Percentiles rank a stretch among this genome's conserved stretches.
phyloP scores from a whole-genome alignment of 2,888 invertebrate species.

The Graphium colonna region DNA sequence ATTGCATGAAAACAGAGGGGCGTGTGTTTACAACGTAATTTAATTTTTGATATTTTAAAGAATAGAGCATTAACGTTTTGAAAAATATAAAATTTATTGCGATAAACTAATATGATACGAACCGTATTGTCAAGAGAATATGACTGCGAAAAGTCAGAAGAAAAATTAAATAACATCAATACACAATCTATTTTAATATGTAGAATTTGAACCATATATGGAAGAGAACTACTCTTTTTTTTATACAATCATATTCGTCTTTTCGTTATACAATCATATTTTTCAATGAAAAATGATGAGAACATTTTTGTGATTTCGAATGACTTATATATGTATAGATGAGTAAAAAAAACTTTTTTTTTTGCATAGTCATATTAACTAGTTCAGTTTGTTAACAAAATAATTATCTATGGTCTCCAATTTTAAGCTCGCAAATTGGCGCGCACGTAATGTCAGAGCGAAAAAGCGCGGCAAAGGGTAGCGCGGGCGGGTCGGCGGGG shows the following conservation, averaged over 20 bases:
- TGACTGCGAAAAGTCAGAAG: too few relatives aligned
- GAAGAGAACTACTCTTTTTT: too few relatives aligned
- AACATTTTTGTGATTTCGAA: too few relatives aligned
- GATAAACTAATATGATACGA: background rate
- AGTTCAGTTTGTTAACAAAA: background rate
- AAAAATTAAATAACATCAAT: too few relatives aligned
- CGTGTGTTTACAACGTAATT: background rate
- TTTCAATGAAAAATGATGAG: too few relatives aligned
- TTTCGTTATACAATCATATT: background rate
- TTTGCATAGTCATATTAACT: background rate
- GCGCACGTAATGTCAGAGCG: conserved; percentile 45
- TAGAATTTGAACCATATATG: too few relatives aligned
- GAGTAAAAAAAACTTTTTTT: too few relatives aligned
- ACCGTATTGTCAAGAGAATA: too few relatives aligned
- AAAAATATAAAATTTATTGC: background rate
- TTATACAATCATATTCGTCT: background rate
- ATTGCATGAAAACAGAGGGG: background rate
- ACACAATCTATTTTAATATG: too few relatives aligned
- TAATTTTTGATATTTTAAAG: background rate
- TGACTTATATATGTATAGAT: too few relatives aligned
- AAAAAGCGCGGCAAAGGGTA: conserved; percentile 33
- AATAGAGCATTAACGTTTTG: background rate
- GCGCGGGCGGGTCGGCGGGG: conserved; percentile 32
- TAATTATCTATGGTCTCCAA: conserved; percentile 38
- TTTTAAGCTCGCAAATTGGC: conserved; percentile 55